Base-by-base conservation (phyloP, 2,113 vertebrate species). In the Pseudolaguvia tuberculata region DNA sequence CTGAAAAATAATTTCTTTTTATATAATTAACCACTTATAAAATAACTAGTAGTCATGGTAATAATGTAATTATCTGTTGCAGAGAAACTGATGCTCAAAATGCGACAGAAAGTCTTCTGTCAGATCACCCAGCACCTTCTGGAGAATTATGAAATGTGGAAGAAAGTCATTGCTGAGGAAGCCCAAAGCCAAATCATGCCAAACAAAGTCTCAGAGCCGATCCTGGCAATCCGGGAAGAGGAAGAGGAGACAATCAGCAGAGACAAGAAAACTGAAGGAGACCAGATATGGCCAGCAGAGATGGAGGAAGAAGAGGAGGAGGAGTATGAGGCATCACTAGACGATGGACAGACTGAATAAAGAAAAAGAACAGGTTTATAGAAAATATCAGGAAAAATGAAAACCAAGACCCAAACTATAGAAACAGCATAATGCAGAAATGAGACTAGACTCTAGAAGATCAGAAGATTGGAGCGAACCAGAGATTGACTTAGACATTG, bases 121-220 rank as follows among this genome's bases (percentile, higher is more conserved):
- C 93, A 94, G 83, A 96, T 99, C 84, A 95, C 93, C 10, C 94
- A 98, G 75, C 94, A 98, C 83, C 90, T 99, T 70, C 77, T 97
- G 77, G 94, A 98, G 85, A 99, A 99, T 89, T 95, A 99, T 58
- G 91, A 94, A 79, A 99, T 98, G 97, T 99, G 97, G 97, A 95
- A 98, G 90, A 94, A 95, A 75, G 94, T 96, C 75, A 97, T 96
- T 0, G 92, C 91, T 39, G 94, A 94, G 0, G 96, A 97, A 53
- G 86, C 89, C 59, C 87, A 85, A 0, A 90, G 86, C 67, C 84
- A 83, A 52, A 85, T 3, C 29, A 87, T 85, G 72, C 87, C 86
- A 70, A 92, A 88, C 83, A 92, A 87, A 59, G 75, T 91, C 78
- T 89, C 93, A 10, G 96, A 97, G 82, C 91, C 92, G 79, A 96